These are phyloP conservation scores for Lophochroa leadbeateri DNA, from an alignment of 2,113 vertebrate species.

Conservation along the genomic window DNA sequence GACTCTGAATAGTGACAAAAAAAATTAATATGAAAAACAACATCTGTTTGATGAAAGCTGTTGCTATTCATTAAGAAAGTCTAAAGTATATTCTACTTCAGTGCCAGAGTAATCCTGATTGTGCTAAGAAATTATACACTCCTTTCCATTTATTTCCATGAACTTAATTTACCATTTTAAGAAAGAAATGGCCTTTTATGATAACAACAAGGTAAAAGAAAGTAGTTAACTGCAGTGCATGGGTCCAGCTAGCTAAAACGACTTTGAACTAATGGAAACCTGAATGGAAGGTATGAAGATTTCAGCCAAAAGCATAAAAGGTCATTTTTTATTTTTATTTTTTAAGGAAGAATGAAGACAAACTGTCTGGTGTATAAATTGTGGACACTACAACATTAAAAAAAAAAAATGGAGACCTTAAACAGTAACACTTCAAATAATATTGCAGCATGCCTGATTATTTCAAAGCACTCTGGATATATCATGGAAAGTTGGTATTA, in stretches of 20 bases:
- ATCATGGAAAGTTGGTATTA: conserved; percentile 58
- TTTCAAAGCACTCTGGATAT: background rate
- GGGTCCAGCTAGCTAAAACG: conserved; percentile 53
- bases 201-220: conserved; percentile 73
- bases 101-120: conserved; percentile 44
- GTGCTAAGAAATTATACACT: conserved; percentile 61
- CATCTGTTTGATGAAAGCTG: conserved; percentile 51
- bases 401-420: conserved; percentile 10
- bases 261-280: conserved; percentile 69
- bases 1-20: conserved; percentile 48
- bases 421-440: background rate
- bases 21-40: background rate
- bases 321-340: background rate
- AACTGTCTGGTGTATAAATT: background rate
- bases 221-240: conserved; percentile 71
- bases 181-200: conserved; percentile 69
- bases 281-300: conserved; percentile 28
- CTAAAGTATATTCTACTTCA: conserved; percentile 51
- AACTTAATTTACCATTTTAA: conserved; percentile 74
- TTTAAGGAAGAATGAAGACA: background rate
- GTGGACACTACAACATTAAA: background rate
- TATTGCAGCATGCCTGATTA: conserved; percentile 12
- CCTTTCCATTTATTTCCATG: conserved; percentile 70
- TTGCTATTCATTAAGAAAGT: conserved; percentile 73
- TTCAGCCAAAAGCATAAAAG: background rate